A percentile compares a stretch with the other conserved stretches of the same genome.
phyloP scores from a whole-genome alignment of 2,113 vertebrate species.

The Rhinoptilus africanus region DNA sequence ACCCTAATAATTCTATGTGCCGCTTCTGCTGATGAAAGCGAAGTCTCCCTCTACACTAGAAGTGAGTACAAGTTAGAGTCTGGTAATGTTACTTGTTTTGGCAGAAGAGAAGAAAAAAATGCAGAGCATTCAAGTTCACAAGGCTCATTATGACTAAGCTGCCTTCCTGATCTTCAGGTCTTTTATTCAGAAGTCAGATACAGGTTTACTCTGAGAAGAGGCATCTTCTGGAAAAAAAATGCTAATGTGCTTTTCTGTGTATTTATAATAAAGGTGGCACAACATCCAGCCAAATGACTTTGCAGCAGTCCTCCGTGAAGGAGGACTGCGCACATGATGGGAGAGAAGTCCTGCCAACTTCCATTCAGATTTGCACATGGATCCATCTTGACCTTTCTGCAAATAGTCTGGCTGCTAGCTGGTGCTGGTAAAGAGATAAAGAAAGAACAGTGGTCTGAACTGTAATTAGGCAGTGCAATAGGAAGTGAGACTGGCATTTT shows the following conservation, averaged over 20 bases:
- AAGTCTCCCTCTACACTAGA: neutral
- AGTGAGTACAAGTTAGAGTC: neutral
- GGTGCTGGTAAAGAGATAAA: neutral
- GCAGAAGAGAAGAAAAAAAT: neutral
- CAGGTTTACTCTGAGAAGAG: neutral
- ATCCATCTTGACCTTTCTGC: neutral
- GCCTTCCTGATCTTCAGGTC: neutral
- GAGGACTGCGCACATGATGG: neutral
- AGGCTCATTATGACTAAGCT: neutral
- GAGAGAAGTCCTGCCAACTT: neutral
- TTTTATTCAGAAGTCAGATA: neutral
- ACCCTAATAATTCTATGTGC: neutral
- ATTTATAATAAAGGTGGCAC: neutral
- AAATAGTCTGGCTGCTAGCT: neutral
- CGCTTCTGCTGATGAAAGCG: neutral
- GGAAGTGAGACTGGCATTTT: rapidly evolving
- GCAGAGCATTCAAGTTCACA: neutral
- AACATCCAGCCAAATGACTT: neutral
- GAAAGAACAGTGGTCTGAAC: neutral
- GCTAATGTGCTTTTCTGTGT: neutral
- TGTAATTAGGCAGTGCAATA: neutral
- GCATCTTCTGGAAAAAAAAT: neutral
- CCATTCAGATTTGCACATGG: neutral
- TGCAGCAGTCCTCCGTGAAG: neutral
- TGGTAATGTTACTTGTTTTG: neutral